A percentile compares a stretch with the other conserved stretches of the same genome.
These are phyloP conservation scores for Adrianichthys oophorus DNA, from an alignment of 2,797 vertebrate genomes.

Conservation along the genomic window DNA sequence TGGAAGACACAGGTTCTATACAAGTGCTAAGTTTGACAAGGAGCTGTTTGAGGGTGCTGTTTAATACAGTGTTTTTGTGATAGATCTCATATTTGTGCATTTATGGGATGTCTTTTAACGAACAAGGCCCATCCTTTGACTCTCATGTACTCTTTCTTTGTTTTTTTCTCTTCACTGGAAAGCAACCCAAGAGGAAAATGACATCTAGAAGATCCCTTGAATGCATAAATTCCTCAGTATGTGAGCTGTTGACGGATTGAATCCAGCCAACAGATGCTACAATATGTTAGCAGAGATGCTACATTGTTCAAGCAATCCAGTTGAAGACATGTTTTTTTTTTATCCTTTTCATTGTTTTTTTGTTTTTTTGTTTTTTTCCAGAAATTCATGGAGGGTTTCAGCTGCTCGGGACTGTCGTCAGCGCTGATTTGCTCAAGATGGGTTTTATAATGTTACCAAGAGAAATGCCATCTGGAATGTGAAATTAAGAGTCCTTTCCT, in stretches of 20 bases:
- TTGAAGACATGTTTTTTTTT: conserved; percentile 51
- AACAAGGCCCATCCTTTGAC: conserved; percentile 60
- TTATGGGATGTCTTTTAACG: conserved; percentile 29
- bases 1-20: conserved; percentile 78
- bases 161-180: conserved; percentile 46
- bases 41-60: conserved; percentile 8
- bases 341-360: background rate
- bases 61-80: conserved; percentile 28
- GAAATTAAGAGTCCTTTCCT: conserved; percentile 65
- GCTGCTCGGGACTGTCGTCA: conserved; percentile 55
- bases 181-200: conserved; percentile 66
- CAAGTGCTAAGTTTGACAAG: conserved; percentile 55
- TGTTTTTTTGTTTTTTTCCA: conserved; percentile 11
- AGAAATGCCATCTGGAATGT: conserved; percentile 75
- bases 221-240: conserved; percentile 73
- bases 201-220: conserved; percentile 72
- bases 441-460: conserved; percentile 43
- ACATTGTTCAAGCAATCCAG: conserved; percentile 79
- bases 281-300: conserved; percentile 84
- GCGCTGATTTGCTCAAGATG: conserved; percentile 59
- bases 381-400: conserved; percentile 61
- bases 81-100: conserved; percentile 23
- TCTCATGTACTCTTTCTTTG: conserved; percentile 61
- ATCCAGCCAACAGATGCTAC: conserved; percentile 84
- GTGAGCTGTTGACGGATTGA: conserved; percentile 62